These are phyloP conservation scores for Pseudochirops corinnae DNA, from an alignment of 2,797 vertebrate species.

Conservation along the genomic window DNA sequence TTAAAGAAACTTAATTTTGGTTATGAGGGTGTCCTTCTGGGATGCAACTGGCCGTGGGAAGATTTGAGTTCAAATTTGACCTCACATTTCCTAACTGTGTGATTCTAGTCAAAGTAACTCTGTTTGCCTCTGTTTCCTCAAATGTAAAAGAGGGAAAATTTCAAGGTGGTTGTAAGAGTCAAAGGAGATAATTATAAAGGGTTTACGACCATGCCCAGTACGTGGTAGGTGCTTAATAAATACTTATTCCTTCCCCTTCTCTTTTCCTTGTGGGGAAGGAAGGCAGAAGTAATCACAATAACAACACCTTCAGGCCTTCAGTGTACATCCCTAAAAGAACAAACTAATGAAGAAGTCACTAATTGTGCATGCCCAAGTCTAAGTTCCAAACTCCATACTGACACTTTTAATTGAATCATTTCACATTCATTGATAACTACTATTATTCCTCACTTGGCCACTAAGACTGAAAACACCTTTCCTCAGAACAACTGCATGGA, in stretches of 20 bases:
- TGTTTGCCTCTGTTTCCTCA: not conserved
- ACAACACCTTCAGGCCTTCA: not conserved
- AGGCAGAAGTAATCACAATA: not conserved
- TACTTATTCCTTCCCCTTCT: not conserved
- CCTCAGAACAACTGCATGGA: not conserved
- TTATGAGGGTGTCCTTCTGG: not conserved
- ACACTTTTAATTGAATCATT: not conserved
- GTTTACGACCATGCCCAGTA: not conserved
- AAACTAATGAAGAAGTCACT: not conserved
- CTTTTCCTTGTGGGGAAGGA: not conserved
- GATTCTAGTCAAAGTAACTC: not conserved
- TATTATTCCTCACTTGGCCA: not conserved
- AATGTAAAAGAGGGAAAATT: not conserved
- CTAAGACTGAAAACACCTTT: not conserved
- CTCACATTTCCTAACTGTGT: not conserved
- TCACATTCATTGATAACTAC: not conserved
- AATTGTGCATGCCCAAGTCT: not conserved
- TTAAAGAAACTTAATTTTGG: constrained; percentile 37
- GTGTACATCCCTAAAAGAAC: not conserved
- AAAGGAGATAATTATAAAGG: not conserved
- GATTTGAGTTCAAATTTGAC: not conserved
- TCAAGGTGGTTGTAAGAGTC: not conserved
- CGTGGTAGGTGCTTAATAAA: not conserved
- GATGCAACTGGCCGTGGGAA: not conserved
- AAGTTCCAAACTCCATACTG: not conserved